Evolutionary conservation across 2,888 invertebrate genomes (phyloP).

Genomic region (Drosophila anceps): DNA sequence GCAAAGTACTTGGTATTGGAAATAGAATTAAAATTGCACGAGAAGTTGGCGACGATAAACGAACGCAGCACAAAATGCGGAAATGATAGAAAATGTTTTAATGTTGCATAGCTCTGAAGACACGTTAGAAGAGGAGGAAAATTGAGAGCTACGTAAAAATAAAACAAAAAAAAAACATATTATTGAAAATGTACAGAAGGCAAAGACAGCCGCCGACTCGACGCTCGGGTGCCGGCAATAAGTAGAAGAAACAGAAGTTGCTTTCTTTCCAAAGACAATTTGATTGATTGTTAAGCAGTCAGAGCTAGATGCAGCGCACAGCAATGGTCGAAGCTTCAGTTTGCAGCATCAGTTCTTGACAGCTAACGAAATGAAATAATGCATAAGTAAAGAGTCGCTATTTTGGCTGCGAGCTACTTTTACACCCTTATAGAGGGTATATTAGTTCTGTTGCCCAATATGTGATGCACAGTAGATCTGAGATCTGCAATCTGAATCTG

Average conservation of each 20-base stretch:
- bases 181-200: neutral
- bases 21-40: slow-evolving; percentile 73
- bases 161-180: slow-evolving; percentile 2
- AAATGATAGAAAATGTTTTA: slow-evolving; percentile 79
- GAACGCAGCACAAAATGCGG: slow-evolving; percentile 63
- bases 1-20: slow-evolving; percentile 47
- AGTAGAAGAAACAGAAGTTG: slow-evolving; percentile 26
- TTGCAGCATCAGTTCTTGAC: slow-evolving; percentile 32
- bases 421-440: neutral
- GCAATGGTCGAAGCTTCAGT: neutral
- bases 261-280: slow-evolving; percentile 52
- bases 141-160: neutral
- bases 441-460: no score
- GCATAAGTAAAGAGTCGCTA: slow-evolving; percentile 9
- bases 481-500: no score
- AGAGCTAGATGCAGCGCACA: neutral
- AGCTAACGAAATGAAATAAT: slow-evolving; percentile 19
- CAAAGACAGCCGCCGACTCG: neutral
- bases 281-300: slow-evolving; percentile 72
- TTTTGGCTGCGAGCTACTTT: no score
- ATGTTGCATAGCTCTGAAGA: slow-evolving; percentile 55
- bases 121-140: neutral
- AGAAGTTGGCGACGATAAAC: slow-evolving; percentile 61
- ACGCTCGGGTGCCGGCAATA: slow-evolving; percentile 21
- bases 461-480: neutral